phyloP scores from a whole-genome alignment of 2,888 invertebrate species.

The Nephrocerus scutellatus region DNA sequence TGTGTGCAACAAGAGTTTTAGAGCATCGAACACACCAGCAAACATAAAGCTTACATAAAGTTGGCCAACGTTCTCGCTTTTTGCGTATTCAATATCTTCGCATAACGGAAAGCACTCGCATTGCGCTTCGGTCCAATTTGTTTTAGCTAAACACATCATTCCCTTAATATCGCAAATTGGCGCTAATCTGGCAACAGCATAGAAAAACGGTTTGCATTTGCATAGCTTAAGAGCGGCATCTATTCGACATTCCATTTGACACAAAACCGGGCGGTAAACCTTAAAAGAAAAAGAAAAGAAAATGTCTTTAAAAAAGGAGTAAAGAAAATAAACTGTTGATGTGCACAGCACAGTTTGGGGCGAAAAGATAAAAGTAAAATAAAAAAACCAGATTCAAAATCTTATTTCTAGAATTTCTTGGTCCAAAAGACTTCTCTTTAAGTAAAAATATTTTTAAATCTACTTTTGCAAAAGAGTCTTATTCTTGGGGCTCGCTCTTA shows the following conservation, averaged over 20 bases:
- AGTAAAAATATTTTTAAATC: too few species aligned
- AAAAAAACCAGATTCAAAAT: too few species aligned
- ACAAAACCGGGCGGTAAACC: conserved; percentile 37
- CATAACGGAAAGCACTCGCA: conserved; percentile 37
- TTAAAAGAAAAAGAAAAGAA: conserved; percentile 17
- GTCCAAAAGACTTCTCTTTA: too few species aligned
- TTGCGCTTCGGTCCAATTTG: conserved; percentile 30
- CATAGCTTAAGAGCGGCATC: conserved; percentile 34
- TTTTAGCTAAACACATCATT: conserved; percentile 33
- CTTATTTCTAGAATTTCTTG: too few species aligned
- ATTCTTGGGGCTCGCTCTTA: too few species aligned
- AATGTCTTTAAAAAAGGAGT: too few species aligned
- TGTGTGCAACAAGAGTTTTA: conserved; percentile 9
- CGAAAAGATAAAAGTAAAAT: neutral
- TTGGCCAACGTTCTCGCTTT: conserved; percentile 25
- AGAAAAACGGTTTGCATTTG: conserved; percentile 41
- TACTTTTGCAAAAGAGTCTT: too few species aligned
- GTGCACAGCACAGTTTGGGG: neutral
- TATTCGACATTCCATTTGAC: conserved; percentile 41
- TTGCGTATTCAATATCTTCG: conserved; percentile 28
- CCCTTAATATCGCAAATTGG: conserved; percentile 33
- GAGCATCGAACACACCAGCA: too few species aligned
- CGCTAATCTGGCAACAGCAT: conserved; percentile 29
- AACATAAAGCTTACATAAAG: conserved; percentile 32
- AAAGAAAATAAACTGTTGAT: too few species aligned